A percentile compares a stretch with the other conserved stretches of the same genome.
Evolutionary conservation across 1,140 invertebrate species (phyloP).

Genomic region (Macrobrachium rosenbergii): DNA sequence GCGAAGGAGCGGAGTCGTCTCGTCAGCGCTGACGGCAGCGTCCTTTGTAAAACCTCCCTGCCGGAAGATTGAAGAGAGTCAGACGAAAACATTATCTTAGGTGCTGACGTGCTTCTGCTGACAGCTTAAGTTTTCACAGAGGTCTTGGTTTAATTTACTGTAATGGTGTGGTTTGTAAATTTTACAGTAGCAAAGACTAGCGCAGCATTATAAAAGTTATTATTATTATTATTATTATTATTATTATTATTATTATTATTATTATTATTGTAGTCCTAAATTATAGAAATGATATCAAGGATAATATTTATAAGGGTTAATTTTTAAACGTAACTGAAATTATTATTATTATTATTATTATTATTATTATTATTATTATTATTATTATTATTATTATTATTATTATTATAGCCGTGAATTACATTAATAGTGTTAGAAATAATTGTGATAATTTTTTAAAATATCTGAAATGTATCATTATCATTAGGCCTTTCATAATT

Average conservation of each 20-base stretch:
- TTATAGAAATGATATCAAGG: background rate
- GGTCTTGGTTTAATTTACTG: too few relatives aligned
- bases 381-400: conserved; percentile 1
- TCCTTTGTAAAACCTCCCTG: too few relatives aligned
- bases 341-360: conserved; percentile 16
- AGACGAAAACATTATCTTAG: too few relatives aligned
- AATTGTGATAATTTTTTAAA: too few relatives aligned
- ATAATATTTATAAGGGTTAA: background rate
- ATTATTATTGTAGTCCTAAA: conserved; percentile 10
- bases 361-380: background rate
- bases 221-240: conserved; percentile 38
- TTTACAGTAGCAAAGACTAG: background rate
- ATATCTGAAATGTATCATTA: too few relatives aligned
- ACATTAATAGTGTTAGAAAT: background rate
- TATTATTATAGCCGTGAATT: background rate
- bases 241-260: conserved; percentile 40
- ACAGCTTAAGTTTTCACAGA: too few relatives aligned
- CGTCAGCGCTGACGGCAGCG: too few relatives aligned
- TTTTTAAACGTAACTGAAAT: background rate
- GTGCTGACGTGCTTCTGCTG: too few relatives aligned
- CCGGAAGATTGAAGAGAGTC: too few relatives aligned
- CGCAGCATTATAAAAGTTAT: background rate
- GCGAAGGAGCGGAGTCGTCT: too few relatives aligned
- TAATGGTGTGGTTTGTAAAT: background rate
- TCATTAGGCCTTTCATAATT: too few relatives aligned